Evolutionary conservation across 2,888 invertebrate species (phyloP).

Genomic region (Germaria angustata): DNA sequence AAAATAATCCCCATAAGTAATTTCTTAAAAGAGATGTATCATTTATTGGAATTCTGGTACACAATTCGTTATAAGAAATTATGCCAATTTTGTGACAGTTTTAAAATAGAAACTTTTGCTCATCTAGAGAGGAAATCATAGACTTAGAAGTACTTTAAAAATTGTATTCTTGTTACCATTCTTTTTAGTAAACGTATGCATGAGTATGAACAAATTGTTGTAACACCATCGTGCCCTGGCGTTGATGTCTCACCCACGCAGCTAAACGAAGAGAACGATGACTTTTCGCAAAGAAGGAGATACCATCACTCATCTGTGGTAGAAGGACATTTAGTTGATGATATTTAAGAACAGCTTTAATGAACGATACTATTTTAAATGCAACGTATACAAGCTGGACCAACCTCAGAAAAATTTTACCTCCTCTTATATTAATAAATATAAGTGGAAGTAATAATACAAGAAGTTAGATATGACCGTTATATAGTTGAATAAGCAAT

Average conservation of each 20-base stretch:
- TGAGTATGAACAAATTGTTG: conserved; percentile 92
- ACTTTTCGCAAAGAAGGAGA: conserved; percentile 93
- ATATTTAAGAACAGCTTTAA: conserved; percentile 70
- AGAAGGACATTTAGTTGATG: conserved; percentile 81
- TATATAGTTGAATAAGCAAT: conserved; percentile 62
- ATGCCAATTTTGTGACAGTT: too few relatives aligned
- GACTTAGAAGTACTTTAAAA: too few relatives aligned
- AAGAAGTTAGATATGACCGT: conserved; percentile 42
- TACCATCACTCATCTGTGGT: conserved; percentile 95
- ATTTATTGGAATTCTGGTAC: too few relatives aligned
- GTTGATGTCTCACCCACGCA: conserved; percentile 91
- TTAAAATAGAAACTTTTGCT: too few relatives aligned
- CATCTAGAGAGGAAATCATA: too few relatives aligned
- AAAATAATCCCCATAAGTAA: too few relatives aligned
- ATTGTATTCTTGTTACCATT: too few relatives aligned
- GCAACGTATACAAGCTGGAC: conserved; percentile 38
- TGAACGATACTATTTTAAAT: background rate
- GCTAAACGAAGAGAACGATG: conserved; percentile 96
- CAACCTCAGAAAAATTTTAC: conserved; percentile 32
- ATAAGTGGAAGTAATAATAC: conserved; percentile 14
- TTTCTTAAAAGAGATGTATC: too few relatives aligned
- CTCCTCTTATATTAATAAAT: conserved; percentile 9
- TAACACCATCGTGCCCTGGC: conserved; percentile 90
- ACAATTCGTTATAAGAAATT: too few relatives aligned
- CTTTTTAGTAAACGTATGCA: conserved; percentile 85